A percentile compares a stretch with the other conserved stretches of the same genome.
phyloP scores from a whole-genome alignment of 2,113 vertebrate species.

The Paramisgurnus dabryanus region DNA sequence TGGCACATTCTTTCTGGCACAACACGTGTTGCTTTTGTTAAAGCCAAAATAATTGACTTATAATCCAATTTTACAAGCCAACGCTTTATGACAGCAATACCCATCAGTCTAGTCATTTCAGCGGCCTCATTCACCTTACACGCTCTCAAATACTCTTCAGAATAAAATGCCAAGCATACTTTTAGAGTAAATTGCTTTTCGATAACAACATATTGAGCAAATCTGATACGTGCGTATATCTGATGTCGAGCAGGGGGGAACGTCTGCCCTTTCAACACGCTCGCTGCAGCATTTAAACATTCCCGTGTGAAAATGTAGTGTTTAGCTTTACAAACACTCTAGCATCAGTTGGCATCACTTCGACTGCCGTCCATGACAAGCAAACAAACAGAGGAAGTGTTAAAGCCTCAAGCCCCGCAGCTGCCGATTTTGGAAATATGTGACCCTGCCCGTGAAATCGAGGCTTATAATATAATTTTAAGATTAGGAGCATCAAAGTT shows the following conservation, averaged over 20 bases:
- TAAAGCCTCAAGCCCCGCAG: not conserved
- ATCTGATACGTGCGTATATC: not conserved
- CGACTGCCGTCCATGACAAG: slow-evolving; percentile 4
- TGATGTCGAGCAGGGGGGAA: not conserved
- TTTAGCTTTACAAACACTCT: not conserved
- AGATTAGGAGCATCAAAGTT: too few species aligned
- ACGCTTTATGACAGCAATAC: not conserved
- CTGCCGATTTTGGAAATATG: slow-evolving; percentile 2
- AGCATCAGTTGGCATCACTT: not conserved
- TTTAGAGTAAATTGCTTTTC: not conserved
- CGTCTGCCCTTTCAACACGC: not conserved
- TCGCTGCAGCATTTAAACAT: not conserved
- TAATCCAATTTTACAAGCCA: too few species aligned
- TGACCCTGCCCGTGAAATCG: too few species aligned
- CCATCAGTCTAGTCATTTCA: not conserved
- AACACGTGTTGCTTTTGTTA: too few species aligned
- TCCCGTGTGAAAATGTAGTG: not conserved
- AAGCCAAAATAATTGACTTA: too few species aligned
- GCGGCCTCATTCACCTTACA: not conserved
- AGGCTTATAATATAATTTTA: too few species aligned
- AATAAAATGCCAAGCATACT: not conserved
- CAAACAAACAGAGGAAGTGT: slow-evolving; percentile 1
- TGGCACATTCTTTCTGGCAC: too few species aligned
- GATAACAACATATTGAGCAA: not conserved
- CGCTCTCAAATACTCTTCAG: not conserved